These are phyloP conservation scores for Hylomyscus alleni DNA, from an alignment of 2,797 vertebrate species.

Conservation along the genomic window DNA sequence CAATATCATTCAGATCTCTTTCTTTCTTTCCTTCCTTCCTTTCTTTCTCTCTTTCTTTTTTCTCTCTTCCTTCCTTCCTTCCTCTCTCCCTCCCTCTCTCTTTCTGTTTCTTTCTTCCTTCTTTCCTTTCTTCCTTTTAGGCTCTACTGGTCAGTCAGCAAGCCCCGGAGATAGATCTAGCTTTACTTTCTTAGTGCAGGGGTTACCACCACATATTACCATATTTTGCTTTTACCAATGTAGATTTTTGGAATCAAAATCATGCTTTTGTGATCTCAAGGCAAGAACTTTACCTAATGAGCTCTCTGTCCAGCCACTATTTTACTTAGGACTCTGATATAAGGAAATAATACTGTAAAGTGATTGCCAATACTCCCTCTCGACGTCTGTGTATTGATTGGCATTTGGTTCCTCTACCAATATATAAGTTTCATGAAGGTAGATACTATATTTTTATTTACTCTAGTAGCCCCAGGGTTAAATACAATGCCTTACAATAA, in stretches of 20 bases:
- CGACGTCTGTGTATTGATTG: not conserved
- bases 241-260: not conserved
- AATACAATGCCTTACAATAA: conserved; percentile 2
- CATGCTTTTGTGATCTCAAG: not conserved
- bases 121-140: not conserved
- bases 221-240: not conserved
- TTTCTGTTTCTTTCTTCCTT: fast-evolving
- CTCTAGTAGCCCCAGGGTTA: not conserved
- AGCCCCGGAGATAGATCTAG: not conserved
- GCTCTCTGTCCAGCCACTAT: not conserved
- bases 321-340: not conserved
- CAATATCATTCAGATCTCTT: not conserved
- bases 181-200: not conserved
- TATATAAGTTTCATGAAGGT: not conserved
- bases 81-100: not conserved
- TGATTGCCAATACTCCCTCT: not conserved
- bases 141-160: not conserved
- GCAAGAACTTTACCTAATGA: not conserved
- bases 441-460: not conserved
- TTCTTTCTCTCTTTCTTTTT: not conserved
- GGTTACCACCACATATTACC: not conserved
- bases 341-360: conserved; percentile 15
- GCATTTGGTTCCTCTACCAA: not conserved
- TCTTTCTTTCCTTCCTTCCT: not conserved
- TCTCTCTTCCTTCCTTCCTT: not conserved